Conservation (phyloP, 1,140 invertebrate genomes). For the Cryptotermes secundus region DNA sequence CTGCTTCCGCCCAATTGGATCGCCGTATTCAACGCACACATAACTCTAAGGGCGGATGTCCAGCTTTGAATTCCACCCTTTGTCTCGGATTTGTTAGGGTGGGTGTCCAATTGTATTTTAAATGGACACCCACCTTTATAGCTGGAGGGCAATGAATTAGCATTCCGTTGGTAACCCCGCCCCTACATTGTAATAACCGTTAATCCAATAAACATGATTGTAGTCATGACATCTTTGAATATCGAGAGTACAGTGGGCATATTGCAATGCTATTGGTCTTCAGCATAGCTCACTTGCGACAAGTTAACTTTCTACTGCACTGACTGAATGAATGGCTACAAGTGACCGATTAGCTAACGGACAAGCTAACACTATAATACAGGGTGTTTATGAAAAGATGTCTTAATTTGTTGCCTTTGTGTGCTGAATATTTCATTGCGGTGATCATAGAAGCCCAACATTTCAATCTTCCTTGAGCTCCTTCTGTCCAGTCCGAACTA, state of each 20-base stretch:
- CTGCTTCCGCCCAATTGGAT: background rate
- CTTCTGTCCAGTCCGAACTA: no score
- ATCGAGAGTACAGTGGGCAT: background rate
- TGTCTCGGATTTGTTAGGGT: constrained; percentile 15
- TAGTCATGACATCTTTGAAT: background rate
- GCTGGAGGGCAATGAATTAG: background rate
- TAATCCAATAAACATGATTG: constrained; percentile 13
- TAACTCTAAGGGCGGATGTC: background rate
- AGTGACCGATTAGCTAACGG: no score
- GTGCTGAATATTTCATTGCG: no score
- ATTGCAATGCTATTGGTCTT: background rate
- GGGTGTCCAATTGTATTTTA: constrained; percentile 12
- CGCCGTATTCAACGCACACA: background rate
- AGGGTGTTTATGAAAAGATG: no score
- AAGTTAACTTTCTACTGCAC: no score
- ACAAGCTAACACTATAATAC: no score
- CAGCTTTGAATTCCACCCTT: background rate
- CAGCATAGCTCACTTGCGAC: no score
- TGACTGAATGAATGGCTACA: no score
- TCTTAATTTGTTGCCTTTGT: no score
- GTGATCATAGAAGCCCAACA: no score
- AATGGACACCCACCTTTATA: constrained; percentile 8
- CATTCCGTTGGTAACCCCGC: background rate
- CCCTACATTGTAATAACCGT: constrained; percentile 6
- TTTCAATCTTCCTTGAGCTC: no score